Conservation (phyloP, 2,797 vertebrate genomes). For the Arremon brunneinucha region DNA sequence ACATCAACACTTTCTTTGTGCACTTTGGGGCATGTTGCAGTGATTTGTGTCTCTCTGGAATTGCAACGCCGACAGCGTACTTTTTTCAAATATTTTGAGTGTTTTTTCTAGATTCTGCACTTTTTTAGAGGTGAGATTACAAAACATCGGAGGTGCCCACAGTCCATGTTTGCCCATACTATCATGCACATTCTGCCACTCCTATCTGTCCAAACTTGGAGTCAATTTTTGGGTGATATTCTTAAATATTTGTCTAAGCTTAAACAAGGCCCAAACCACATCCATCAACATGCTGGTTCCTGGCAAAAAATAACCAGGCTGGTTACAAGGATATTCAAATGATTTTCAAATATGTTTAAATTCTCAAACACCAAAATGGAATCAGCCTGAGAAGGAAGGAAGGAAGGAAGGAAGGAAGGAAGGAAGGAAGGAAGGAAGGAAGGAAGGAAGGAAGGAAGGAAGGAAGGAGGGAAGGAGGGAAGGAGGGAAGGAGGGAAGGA, state of each 20-base stretch:
- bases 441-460: no score
- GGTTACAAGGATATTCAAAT: not conserved
- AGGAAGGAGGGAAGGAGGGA: no score
- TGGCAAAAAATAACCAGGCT: not conserved
- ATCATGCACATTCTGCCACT: not conserved
- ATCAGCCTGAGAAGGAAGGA: not conserved
- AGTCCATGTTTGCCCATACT: not conserved
- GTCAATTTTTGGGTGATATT: not conserved
- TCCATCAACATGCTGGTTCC: not conserved
- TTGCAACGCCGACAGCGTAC: not conserved
- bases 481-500: no score
- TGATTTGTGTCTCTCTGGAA: not conserved
- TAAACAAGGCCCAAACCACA: not conserved
- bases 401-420: no score
- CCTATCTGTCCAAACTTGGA: not conserved
- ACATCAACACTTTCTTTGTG: not conserved
- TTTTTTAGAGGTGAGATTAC: not conserved
- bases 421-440: no score
- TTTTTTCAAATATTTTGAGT: not conserved
- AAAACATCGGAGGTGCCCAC: not conserved
- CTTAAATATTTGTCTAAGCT: not conserved
- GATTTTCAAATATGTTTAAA: not conserved
- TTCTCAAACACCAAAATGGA: not conserved
- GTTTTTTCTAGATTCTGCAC: not conserved
- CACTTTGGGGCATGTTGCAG: not conserved